Percentiles rank a stretch among this genome's conserved stretches.
Conservation (phyloP, 1,140 invertebrate genomes). For the Drosophila aff. region DNA sequence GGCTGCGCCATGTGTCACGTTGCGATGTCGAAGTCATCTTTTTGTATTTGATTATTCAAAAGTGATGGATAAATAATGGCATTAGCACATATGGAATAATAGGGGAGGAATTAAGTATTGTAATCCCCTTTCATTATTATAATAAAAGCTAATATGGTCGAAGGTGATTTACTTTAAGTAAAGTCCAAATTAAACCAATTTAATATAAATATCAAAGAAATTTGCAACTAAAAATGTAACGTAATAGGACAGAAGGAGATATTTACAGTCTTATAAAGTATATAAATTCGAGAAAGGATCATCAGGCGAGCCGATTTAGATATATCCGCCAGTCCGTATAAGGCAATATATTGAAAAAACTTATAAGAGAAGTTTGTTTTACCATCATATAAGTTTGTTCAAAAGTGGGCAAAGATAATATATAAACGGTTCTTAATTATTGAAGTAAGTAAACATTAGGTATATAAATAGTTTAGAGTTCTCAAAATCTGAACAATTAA, state of each 20-base stretch:
- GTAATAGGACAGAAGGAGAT: not conserved
- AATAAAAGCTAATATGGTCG: not conserved
- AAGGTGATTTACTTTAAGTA: not conserved
- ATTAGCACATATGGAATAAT: constrained; percentile 7
- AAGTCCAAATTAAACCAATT: not conserved
- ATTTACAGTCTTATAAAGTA: not conserved
- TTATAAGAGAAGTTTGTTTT: not conserved
- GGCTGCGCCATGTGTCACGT: constrained; percentile 36
- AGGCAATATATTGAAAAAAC: not conserved
- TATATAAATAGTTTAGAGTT: not conserved
- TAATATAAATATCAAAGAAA: not conserved
- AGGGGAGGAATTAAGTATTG: constrained; percentile 3
- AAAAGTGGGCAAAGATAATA: no score
- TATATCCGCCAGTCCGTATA: no score
- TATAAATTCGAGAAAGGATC: no score
- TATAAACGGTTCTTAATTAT: no score
- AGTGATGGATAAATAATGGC: constrained; percentile 1
- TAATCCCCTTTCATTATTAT: not conserved
- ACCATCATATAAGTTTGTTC: no score
- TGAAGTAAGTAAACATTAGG: not conserved
- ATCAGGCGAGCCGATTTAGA: no score
- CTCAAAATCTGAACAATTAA: not conserved
- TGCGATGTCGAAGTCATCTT: constrained; percentile 34
- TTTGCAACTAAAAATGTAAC: no score
- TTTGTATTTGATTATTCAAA: constrained; percentile 23